Base-by-base conservation (phyloP, 2,888 invertebrate genomes). In the Volucella bombylans region DNA sequence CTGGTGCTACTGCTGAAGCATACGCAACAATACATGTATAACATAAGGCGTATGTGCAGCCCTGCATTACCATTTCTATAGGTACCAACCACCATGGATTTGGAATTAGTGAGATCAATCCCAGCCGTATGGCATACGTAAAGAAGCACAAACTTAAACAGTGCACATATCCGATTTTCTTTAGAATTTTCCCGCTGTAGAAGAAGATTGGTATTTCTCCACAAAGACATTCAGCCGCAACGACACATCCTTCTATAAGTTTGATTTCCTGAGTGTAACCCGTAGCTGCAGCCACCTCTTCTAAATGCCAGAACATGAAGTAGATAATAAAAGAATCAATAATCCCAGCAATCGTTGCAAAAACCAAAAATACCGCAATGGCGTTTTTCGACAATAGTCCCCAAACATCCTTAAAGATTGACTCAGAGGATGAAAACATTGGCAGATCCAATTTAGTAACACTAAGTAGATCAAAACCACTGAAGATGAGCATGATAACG, bases 41-140 rank as follows among this genome's bases (percentile, higher is more conserved):
- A 88, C 96, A 96, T 0, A 97, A 92, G 0, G 97, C 97, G 91
- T 97, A 98, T 0, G 97, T 96, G 0, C 97, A 95, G 0, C 97
- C 97, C 90, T 96, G 96, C 93, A 96, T 94, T 68, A 96, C 90
- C 0, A 95, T 92, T 92, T 98, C 98, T 3, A 97, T 94, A 0
- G 94, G 94, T 0, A 98, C 93, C 1, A 96, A 93, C 93, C 95
- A 96, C 97, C 97, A 97, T 0, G 97, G 96, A 87, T 95, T 94
- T 23, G 94, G 93, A 77, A 96, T 94, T 79, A 96, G 89, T 0
- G 97, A 96, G 87, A 97, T 96, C 11, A 96, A 92, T 3, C 94
- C 93, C 88, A 97, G 92, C 0, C 97, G 93, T 0, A 97, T 86
- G 0, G 95, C 95, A 90, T 97, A 97, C 87, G 95, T 95, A 55